These are phyloP conservation scores for Helicoverpa zea DNA, from an alignment of 1,140 invertebrate species.

Conservation along the genomic window DNA sequence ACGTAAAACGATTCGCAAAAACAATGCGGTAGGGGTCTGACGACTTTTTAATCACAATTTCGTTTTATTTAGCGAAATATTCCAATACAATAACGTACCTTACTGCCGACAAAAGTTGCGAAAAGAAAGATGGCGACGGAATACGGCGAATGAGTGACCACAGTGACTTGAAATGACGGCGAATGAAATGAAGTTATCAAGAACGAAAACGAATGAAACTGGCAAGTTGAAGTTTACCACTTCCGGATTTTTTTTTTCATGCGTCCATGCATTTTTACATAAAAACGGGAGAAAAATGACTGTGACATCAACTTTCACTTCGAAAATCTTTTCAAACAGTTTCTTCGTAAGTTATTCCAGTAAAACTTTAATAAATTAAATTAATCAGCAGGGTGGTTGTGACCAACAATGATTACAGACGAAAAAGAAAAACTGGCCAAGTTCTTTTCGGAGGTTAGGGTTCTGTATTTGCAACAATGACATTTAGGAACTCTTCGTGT, in stretches of 20 bases:
- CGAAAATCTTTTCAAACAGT: not conserved
- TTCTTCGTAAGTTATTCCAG: not conserved
- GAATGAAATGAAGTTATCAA: conserved; percentile 21
- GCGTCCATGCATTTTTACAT: not conserved
- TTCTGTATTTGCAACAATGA: no score
- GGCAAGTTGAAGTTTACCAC: conserved; percentile 34
- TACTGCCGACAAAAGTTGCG: conserved; percentile 75
- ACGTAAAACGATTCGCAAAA: conserved; percentile 6
- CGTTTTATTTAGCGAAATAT: conserved; percentile 60
- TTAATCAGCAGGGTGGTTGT: no score
- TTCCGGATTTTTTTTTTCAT: conserved; percentile 22
- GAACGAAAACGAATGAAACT: conserved; percentile 10
- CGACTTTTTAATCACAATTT: conserved; percentile 46
- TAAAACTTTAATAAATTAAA: not conserved
- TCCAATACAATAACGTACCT: conserved; percentile 75
- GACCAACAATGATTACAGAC: no score
- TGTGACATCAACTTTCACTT: conserved; percentile 5
- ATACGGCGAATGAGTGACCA: conserved; percentile 60
- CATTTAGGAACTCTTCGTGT: no score
- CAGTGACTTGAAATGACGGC: conserved; percentile 39
- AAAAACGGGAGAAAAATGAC: conserved; percentile 7
- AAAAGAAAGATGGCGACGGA: conserved; percentile 84
- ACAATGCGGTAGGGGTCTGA: conserved; percentile 30
- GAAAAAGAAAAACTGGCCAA: no score
- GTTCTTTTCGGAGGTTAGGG: no score